phyloP scores from a whole-genome alignment of 2,113 vertebrate species.

The Mungos mungo region DNA sequence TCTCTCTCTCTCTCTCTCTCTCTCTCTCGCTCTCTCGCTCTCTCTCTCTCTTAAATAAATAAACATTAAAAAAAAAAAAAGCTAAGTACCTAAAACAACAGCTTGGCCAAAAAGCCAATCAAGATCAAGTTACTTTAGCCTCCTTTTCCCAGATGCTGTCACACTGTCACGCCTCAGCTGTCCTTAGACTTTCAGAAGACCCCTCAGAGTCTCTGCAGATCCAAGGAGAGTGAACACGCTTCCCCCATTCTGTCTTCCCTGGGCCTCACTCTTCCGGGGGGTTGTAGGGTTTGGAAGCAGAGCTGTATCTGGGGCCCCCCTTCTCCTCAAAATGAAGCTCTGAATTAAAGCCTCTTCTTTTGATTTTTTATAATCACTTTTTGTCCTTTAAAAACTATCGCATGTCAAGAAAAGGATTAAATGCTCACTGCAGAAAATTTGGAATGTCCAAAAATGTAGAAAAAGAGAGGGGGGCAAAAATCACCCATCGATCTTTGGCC shows the following conservation, averaged over 20 bases:
- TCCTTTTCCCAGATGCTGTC: not conserved
- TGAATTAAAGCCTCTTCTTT: conserved; percentile 8
- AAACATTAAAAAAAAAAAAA: not conserved
- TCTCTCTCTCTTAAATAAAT: no score
- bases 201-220: not conserved
- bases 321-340: not conserved
- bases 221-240: not conserved
- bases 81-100: not conserved
- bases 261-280: not conserved
- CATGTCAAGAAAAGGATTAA: not conserved
- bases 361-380: not conserved
- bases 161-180: not conserved
- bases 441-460: not conserved
- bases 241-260: not conserved
- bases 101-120: not conserved
- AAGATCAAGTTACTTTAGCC: not conserved
- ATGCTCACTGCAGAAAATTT: not conserved
- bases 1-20: no score
- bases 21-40: no score
- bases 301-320: not conserved
- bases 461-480: fast-evolving
- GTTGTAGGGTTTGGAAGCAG: not conserved
- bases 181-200: not conserved
- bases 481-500: not conserved
- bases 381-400: not conserved